These are phyloP conservation scores for Plutella xylostella DNA, from an alignment of 2,888 invertebrate genomes.

Conservation along the genomic window DNA sequence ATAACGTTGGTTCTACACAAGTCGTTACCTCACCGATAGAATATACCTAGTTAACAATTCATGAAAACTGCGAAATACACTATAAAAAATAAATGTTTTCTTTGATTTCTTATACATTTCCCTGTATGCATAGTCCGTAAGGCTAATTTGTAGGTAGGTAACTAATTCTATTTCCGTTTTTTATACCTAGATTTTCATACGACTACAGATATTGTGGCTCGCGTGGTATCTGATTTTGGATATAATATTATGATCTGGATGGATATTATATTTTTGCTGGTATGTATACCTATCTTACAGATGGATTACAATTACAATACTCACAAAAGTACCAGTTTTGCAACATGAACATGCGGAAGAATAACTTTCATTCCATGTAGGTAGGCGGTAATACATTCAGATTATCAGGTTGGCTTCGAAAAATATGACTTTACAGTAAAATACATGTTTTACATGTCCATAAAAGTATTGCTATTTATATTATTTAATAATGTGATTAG, in stretches of 20 bases:
- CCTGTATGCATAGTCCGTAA: neutral
- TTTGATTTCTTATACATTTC: constrained; percentile 11
- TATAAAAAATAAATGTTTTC: constrained; percentile 31
- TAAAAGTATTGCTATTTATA: neutral
- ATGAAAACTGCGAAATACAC: constrained; percentile 60
- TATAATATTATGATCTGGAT: no score
- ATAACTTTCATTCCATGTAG: neutral
- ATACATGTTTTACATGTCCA: neutral
- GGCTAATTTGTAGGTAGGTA: no score
- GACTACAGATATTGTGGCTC: no score
- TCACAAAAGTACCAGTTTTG: no score
- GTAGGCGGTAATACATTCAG: neutral
- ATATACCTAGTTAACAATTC: constrained; percentile 62
- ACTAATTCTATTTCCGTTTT: no score
- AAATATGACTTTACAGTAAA: neutral
- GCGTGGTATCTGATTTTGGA: no score
- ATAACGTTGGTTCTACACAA: constrained; percentile 48
- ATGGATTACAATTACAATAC: no score
- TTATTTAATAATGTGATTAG: constrained; percentile 18
- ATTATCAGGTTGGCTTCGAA: neutral
- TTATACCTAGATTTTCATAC: no score
- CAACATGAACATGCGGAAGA: no score
- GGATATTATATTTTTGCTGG: no score
- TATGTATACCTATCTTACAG: no score
- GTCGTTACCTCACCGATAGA: constrained; percentile 68